These are phyloP conservation scores for Leptinotarsa lineolata DNA, from an alignment of 1,140 invertebrate genomes.

Conservation along the genomic window DNA sequence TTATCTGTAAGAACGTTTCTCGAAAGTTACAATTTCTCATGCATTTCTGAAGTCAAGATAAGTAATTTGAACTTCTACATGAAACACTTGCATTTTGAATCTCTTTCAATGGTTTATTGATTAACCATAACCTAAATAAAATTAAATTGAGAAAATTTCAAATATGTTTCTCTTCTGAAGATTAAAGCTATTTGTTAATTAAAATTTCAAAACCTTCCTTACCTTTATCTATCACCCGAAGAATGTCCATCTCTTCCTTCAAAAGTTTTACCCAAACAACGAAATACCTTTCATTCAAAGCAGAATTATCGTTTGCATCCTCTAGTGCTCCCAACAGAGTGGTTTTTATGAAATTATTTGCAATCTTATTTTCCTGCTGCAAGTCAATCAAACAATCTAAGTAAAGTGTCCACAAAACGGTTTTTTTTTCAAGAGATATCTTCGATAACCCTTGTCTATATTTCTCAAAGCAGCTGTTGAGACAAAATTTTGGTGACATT, in stretches of 20 bases:
- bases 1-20: too few relatives aligned
- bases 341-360: conserved; percentile 28
- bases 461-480: conserved; percentile 28
- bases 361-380: conserved; percentile 29
- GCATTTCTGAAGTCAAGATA: too few relatives aligned
- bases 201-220: conserved; percentile 2
- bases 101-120: too few relatives aligned
- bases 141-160: too few relatives aligned
- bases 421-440: conserved; percentile 30
- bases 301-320: conserved; percentile 28
- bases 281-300: conserved; percentile 35
- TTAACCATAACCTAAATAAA: too few relatives aligned
- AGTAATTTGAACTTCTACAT: too few relatives aligned
- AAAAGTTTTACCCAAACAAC: conserved; percentile 37
- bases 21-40: too few relatives aligned
- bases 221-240: conserved; percentile 26
- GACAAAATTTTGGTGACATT: conserved; percentile 23
- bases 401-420: conserved; percentile 34
- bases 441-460: conserved; percentile 37
- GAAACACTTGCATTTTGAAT: too few relatives aligned
- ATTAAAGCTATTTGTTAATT: neutral
- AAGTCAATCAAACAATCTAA: conserved; percentile 38
- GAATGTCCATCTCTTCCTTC: conserved; percentile 5
- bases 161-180: neutral
- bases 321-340: conserved; percentile 31